Percentiles rank a stretch among this genome's conserved stretches.
phyloP scores from a whole-genome alignment of 2,113 vertebrate species.

The Orthonyx spaldingii region DNA sequence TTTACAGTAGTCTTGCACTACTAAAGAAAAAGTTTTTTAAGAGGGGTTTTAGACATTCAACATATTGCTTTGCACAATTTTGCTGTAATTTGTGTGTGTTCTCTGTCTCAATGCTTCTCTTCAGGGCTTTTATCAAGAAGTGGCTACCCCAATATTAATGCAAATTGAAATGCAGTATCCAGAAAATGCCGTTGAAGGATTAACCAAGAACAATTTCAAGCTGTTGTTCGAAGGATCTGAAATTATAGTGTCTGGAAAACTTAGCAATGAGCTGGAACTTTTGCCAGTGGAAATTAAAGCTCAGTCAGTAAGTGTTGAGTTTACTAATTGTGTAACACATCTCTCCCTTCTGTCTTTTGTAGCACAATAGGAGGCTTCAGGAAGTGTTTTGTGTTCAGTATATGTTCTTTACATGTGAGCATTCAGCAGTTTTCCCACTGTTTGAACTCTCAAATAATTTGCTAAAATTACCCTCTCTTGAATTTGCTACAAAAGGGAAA shows the following conservation, averaged over 20 bases:
- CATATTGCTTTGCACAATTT: neutral
- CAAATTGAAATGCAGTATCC: slow-evolving; percentile 82
- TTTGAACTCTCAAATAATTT: neutral
- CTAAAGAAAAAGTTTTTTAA: neutral
- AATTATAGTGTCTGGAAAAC: slow-evolving; percentile 84
- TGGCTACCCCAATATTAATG: slow-evolving; percentile 81
- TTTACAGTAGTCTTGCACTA: neutral
- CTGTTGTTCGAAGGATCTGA: slow-evolving; percentile 86
- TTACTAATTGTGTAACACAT: neutral
- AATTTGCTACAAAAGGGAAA: neutral
- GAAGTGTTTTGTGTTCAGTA: neutral
- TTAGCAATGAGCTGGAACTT: slow-evolving; percentile 68
- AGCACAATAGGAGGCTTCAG: neutral
- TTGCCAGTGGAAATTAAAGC: slow-evolving; percentile 78
- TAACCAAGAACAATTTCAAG: slow-evolving; percentile 79
- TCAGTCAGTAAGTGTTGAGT: slow-evolving; percentile 73
- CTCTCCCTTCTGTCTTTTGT: neutral
- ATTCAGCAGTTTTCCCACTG: neutral
- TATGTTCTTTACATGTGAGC: neutral
- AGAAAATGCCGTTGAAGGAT: slow-evolving; percentile 65
- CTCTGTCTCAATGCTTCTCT: neutral
- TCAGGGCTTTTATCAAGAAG: slow-evolving; percentile 88
- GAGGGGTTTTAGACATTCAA: neutral
- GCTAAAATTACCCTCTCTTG: neutral
- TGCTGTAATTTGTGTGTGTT: neutral